Evolutionary conservation across 1,140 invertebrate species (phyloP), one percentile per base, ranked within the genome.

Genomic region (Dolichoris vasculosae): DNA sequence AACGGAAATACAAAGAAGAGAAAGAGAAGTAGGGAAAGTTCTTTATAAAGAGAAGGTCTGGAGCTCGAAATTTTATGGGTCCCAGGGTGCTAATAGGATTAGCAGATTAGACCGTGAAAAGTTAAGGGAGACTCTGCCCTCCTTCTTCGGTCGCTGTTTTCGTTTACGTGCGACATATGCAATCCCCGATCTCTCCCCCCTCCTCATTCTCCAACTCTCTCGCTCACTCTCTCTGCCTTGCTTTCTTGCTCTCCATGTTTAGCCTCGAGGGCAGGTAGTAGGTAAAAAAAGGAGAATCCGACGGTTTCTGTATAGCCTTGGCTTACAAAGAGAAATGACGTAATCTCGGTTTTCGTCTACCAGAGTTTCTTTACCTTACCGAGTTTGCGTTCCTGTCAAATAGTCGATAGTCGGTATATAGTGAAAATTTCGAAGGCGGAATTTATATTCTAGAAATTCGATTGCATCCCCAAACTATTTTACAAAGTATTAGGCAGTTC

Each of bases 31-130:
- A 69, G 63, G 46, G 46, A 84, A 84, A 55, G 43, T 40, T 48
- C 76, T 26, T 48, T 73, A 55, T 38, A 73, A 51, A 55, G 43
- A 73, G 64, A 73, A 40, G 35, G 69, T 75, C 67, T 11, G 43
- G 23, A 69, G 55, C 75, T 80, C 78, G 77, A 86, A 88, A 89
- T 90, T 90, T 90, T 88, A 90, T 82, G 86, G 84, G 83, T 63
- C 71, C 71, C 63, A 32, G 83, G 83, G 69, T 59, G 73, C 82
- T 90, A 91, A 91, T 89, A 90, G 89, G 89, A 91, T 91, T 89
- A 90, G 64, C 85, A 82, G 81, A 83, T 90, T 84, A 88, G 81
- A 73, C 71, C 80, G 86, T 88, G 86, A 84, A 89, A 88, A 87
- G 85, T 82, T 86, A 88, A 81, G 84, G 85, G 59, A 81, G 76